Conservation (phyloP, 2,113 vertebrate species). For the Myodes glareolus region DNA sequence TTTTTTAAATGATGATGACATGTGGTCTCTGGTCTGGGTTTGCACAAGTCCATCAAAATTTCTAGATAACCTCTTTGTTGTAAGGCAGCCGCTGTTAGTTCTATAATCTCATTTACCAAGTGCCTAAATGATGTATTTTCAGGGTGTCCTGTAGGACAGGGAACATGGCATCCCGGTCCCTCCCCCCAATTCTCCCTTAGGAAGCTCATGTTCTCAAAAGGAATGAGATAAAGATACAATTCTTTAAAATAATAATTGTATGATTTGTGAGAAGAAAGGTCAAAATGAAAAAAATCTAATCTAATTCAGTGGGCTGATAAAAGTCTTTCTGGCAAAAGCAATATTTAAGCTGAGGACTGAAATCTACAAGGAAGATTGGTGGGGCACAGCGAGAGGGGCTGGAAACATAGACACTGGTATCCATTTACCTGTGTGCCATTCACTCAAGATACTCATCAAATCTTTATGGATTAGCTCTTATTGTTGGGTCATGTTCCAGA, state of each 20-base stretch:
- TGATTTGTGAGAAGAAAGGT: not conserved
- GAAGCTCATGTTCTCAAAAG: not conserved
- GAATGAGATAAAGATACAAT: not conserved
- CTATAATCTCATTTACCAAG: not conserved
- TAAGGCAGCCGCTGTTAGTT: not conserved
- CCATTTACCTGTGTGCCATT: not conserved
- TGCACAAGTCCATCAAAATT: not conserved
- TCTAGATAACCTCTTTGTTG: conserved; percentile 7
- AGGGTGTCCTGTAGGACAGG: not conserved
- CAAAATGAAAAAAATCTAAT: not conserved
- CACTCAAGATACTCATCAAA: not conserved
- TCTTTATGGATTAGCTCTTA: not conserved
- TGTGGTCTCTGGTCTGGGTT: not conserved
- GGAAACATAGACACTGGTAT: not conserved
- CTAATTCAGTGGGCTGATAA: not conserved
- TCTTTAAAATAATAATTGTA: not conserved
- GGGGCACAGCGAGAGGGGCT: not conserved
- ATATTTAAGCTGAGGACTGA: not conserved
- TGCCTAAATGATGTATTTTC: not conserved
- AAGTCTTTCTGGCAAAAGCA: not conserved
- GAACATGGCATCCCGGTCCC: fast-evolving
- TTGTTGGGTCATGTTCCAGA: not conserved
- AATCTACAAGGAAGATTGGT: not conserved
- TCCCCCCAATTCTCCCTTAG: not conserved
- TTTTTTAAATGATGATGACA: not conserved